Base-by-base conservation (phyloP, 2,113 vertebrate genomes). In the Thermophis baileyi region DNA sequence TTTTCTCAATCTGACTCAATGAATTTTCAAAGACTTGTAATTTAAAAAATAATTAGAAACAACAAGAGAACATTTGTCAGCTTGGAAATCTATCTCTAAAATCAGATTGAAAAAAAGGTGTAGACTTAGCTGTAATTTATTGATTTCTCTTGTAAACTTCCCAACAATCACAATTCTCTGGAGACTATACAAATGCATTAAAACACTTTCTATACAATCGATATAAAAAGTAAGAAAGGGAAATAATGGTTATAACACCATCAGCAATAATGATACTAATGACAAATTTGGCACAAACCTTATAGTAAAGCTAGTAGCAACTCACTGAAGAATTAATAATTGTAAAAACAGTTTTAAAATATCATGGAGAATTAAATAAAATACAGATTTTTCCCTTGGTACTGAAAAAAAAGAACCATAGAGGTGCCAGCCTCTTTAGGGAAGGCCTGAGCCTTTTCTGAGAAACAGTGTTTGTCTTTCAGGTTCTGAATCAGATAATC, bases 401-500 rank as follows among this genome's bases (percentile, higher is more conserved):
- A 22, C 35, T 81, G 35, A 40, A 81, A 81, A 69, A 81, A 14
- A 81, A 25, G 49, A 6, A 74, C 20, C 6, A 81, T 22, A 22
- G n/a, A 7, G 18, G 18, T 44, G 18, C 20, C 20, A 40, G 74
- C 35, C 18, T 44, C 12, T 81, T 9, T 44, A 81, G 35, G 18
- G 74, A 81, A 81, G 6, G 35, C 3, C 18, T 44, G 74, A 81
- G 35, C 74, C 74, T 90, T 51, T 46, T 90, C 90, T 89, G 60
- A 92, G n/a, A 55, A 87, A 27, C 8, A 11, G 2, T 18, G 4
- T 94, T 0, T 93, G 0, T 94, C 24, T 85, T 89, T 53, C 91
- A 98, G 98, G 93, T 97, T 96, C 97, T 93, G 97, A 98, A 57
- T 94, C 89, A 87, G 97, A 98, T 93, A 95, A 91, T 94, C 90